A percentile compares a stretch with the other conserved stretches of the same genome.
Evolutionary conservation across 2,797 vertebrate species (phyloP).

Genomic region (Tragopan temminckii): DNA sequence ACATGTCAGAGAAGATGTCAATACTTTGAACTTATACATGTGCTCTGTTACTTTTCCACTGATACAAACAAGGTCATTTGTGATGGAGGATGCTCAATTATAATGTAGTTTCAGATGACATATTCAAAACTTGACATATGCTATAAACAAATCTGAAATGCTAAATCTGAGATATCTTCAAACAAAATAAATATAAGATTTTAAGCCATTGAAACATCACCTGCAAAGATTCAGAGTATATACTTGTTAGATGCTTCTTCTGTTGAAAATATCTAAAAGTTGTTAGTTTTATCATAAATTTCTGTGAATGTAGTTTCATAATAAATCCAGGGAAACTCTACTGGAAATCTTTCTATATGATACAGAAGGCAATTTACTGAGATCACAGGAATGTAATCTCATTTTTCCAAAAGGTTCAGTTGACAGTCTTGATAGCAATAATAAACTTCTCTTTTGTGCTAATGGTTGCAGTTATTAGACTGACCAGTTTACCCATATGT

Average conservation of each 20-base stretch:
- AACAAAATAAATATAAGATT: conserved; percentile 26
- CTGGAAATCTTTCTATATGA: not conserved
- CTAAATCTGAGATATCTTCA: not conserved
- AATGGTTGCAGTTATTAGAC: not conserved
- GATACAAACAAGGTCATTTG: conserved; percentile 82
- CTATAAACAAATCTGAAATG: conserved; percentile 10
- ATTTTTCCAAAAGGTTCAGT: not conserved
- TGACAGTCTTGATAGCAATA: not conserved
- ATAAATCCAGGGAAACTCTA: not conserved
- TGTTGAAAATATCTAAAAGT: not conserved
- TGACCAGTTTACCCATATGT: not conserved
- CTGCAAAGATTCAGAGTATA: conserved; percentile 10
- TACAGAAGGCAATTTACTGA: not conserved
- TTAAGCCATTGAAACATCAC: not conserved
- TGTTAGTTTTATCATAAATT: not conserved
- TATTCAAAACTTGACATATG: conserved; percentile 29
- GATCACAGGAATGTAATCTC: not conserved
- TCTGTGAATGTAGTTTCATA: not conserved
- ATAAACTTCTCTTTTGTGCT: not conserved
- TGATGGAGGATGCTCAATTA: conserved; percentile 65
- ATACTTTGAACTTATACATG: conserved; percentile 86
- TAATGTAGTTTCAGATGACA: not conserved
- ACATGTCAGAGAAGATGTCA: conserved; percentile 81
- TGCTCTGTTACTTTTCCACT: conserved; percentile 77
- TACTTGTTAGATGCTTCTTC: not conserved